Evolutionary conservation across 2,888 invertebrate genomes (phyloP).

Genomic region (Athrips mouffetella): DNA sequence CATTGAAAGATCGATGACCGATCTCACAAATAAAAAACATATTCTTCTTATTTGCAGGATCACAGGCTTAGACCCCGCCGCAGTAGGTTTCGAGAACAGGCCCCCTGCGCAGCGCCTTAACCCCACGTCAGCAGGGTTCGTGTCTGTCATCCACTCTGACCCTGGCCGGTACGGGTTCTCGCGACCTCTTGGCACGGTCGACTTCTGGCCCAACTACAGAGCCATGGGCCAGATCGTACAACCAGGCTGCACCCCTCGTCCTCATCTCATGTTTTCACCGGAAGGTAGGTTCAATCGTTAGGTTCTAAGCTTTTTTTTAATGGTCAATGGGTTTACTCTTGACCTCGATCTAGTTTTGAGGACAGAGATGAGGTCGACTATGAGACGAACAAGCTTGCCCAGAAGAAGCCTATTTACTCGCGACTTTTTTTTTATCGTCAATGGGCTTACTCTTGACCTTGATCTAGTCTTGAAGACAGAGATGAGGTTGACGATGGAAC

Average conservation of each 20-base stretch:
- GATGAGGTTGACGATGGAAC: no score
- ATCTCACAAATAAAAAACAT: no score
- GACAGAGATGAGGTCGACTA: no score
- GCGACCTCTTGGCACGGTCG: conserved; percentile 48
- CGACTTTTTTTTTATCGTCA: no score
- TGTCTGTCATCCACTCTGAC: conserved; percentile 58
- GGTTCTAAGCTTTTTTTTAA: no score
- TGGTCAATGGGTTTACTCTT: no score
- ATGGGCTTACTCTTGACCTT: no score
- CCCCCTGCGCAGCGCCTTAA: conserved; percentile 38
- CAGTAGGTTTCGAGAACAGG: conserved; percentile 47
- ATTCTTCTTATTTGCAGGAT: conserved; percentile 45
- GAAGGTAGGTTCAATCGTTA: conserved; percentile 55
- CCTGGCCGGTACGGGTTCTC: conserved; percentile 56
- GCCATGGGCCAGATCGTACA: conserved; percentile 43
- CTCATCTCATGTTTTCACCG: conserved; percentile 40
- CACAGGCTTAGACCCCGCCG: conserved; percentile 62
- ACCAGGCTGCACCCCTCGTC: conserved; percentile 49
- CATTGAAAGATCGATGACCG: no score
- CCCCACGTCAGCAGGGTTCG: conserved; percentile 47
- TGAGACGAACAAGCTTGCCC: no score
- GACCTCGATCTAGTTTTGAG: no score
- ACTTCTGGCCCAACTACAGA: conserved; percentile 66
- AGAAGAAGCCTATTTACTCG: no score
- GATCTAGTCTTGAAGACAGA: no score